Percentiles rank a stretch among this genome's conserved stretches.
phyloP scores from a whole-genome alignment of 1,140 invertebrate species.

The Oscheius sp. region DNA sequence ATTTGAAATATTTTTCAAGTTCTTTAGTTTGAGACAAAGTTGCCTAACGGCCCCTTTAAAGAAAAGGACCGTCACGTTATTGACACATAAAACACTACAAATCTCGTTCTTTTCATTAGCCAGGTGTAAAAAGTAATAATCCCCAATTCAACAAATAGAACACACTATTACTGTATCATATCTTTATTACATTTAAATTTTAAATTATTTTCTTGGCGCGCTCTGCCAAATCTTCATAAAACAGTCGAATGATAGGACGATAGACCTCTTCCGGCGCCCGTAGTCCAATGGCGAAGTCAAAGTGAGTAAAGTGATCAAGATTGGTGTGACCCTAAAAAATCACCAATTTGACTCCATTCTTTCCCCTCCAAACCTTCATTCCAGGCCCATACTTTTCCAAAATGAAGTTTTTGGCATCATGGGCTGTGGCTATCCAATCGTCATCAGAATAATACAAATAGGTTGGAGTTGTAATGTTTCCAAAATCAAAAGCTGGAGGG shows the following conservation, averaged over 20 bases:
- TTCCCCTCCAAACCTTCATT: constrained; percentile 26
- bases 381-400: constrained; percentile 51
- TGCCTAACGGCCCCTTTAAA: too few relatives aligned
- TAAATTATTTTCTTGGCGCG: too few relatives aligned
- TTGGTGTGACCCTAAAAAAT: constrained; percentile 1
- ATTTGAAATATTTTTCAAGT: too few relatives aligned
- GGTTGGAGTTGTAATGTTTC: constrained; percentile 1
- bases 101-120: too few relatives aligned
- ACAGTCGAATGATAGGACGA: constrained; percentile 46
- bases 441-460: constrained; percentile 6
- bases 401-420: constrained; percentile 15
- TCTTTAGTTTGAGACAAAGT: too few relatives aligned
- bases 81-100: too few relatives aligned
- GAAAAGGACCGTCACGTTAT: too few relatives aligned
- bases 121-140: too few relatives aligned
- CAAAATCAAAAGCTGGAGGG: constrained; percentile 3
- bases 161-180: too few relatives aligned
- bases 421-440: too few relatives aligned
- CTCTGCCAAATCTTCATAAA: neutral
- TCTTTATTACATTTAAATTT: too few relatives aligned
- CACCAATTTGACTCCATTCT: neutral
- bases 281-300: constrained; percentile 51
- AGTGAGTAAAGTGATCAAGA: constrained; percentile 49
- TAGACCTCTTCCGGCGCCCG: constrained; percentile 45
- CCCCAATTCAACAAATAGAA: too few relatives aligned